phyloP scores from a whole-genome alignment of 1,140 invertebrate species.

The Drosophila ficusphila region DNA sequence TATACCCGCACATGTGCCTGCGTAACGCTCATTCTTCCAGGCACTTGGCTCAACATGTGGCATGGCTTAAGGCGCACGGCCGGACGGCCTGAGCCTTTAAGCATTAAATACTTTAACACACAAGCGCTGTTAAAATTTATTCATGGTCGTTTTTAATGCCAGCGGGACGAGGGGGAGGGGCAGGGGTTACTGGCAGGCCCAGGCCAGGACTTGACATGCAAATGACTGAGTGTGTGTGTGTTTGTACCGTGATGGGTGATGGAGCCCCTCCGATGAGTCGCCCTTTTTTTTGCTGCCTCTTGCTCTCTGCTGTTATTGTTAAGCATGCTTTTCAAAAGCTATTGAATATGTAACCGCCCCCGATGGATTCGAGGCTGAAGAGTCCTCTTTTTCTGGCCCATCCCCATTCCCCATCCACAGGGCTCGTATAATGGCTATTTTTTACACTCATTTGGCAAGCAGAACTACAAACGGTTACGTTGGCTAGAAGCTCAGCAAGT shows the following conservation, averaged over 20 bases:
- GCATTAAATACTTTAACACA: conserved; percentile 82
- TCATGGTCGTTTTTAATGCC: conserved; percentile 78
- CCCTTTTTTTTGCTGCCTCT: conserved; percentile 58
- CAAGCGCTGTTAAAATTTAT: conserved; percentile 81
- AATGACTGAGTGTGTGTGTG: conserved; percentile 64
- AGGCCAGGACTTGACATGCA: conserved; percentile 72
- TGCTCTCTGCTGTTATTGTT: conserved; percentile 51
- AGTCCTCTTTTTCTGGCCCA: conserved; percentile 12
- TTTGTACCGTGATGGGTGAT: conserved; percentile 42
- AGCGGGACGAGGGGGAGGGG: conserved; percentile 23
- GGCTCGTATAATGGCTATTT: conserved; percentile 65
- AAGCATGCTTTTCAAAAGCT: conserved; percentile 78
- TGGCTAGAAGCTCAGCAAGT: not conserved
- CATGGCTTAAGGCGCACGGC: conserved; percentile 75
- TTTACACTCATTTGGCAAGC: conserved; percentile 67
- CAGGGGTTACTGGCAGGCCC: conserved; percentile 8
- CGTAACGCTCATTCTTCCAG: conserved; percentile 43
- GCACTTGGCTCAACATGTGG: conserved; percentile 64
- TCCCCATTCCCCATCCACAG: not conserved
- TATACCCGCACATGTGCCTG: conserved; percentile 40
- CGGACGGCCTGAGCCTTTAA: conserved; percentile 75
- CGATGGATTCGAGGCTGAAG: conserved; percentile 2
- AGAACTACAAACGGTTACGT: conserved; percentile 12
- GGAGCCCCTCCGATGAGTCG: conserved; percentile 36
- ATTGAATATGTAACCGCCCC: conserved; percentile 73